phyloP scores from a whole-genome alignment of 2,113 vertebrate species.

The Cepphus grylle region DNA sequence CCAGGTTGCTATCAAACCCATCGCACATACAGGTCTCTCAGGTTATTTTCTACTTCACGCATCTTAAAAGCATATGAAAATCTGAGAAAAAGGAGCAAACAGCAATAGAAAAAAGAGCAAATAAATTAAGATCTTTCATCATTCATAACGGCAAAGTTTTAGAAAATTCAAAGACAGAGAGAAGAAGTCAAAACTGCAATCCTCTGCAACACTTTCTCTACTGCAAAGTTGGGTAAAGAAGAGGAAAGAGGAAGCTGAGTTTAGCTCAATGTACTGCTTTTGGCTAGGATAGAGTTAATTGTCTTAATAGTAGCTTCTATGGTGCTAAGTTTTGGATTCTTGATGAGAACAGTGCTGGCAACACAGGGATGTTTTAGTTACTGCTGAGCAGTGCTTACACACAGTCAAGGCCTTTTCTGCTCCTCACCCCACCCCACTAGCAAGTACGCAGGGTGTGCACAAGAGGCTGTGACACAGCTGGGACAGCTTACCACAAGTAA shows the following conservation, averaged over 20 bases:
- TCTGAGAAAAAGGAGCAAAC: not conserved
- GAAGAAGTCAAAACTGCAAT: not conserved
- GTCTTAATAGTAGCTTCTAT: not conserved
- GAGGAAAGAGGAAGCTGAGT: not conserved
- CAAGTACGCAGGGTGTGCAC: rapidly evolving
- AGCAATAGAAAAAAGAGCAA: not conserved
- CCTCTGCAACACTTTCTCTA: not conserved
- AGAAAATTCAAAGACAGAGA: not conserved
- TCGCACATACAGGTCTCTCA: not conserved
- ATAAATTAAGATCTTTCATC: not conserved
- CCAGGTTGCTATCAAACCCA: not conserved
- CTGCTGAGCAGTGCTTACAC: not conserved
- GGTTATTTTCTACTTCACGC: not conserved
- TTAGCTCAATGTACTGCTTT: not conserved
- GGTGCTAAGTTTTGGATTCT: not conserved
- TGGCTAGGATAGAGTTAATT: not conserved
- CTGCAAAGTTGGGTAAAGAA: not conserved
- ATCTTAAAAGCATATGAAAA: not conserved
- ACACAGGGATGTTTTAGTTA: not conserved
- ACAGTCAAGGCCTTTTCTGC: not conserved
- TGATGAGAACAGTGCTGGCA: rapidly evolving
- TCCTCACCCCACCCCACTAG: rapidly evolving
- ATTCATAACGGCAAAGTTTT: not conserved
- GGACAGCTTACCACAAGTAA: not conserved
- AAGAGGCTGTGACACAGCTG: rapidly evolving